phyloP scores from a whole-genome alignment of 2,797 vertebrate species.

The Gymnocypris eckloni region DNA sequence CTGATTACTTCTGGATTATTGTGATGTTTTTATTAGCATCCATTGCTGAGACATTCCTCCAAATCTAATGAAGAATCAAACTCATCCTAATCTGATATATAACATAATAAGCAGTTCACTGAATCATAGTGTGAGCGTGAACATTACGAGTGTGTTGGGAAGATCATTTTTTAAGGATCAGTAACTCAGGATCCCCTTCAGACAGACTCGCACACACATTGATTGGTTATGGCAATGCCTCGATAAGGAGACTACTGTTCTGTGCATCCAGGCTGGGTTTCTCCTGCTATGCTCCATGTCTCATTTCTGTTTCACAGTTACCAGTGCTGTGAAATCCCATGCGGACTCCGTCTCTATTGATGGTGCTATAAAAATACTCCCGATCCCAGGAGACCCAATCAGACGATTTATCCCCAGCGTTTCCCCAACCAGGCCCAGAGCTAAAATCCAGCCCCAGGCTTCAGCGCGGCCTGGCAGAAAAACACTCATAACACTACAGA shows the following conservation, averaged over 20 bases:
- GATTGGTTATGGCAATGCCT: constrained; percentile 56
- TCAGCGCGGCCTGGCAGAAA: constrained; percentile 68
- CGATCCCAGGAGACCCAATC: constrained; percentile 57
- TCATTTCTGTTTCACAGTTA: constrained; percentile 30
- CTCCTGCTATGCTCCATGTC: constrained; percentile 12
- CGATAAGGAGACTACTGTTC: constrained; percentile 50
- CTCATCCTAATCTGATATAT: background rate
- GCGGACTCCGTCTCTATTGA: constrained; percentile 14
- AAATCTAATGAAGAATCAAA: background rate
- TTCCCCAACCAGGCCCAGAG: constrained; percentile 64
- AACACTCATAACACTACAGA: background rate
- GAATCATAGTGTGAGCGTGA: background rate
- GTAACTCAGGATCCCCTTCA: constrained; percentile 67
- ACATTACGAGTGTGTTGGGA: constrained; percentile 50
- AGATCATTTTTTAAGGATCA: constrained; percentile 72
- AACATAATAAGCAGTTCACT: background rate
- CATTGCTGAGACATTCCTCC: background rate
- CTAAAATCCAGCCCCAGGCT: constrained; percentile 74
- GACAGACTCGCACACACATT: constrained; percentile 53
- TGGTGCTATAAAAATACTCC: constrained; percentile 14
- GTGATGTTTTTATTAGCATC: background rate
- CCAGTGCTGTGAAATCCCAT: constrained; percentile 48
- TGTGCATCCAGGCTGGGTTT: background rate
- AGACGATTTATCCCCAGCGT: constrained; percentile 53
- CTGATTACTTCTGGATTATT: background rate